Base-by-base conservation (phyloP, 2,888 invertebrate species). In the Onchidella celtica region DNA sequence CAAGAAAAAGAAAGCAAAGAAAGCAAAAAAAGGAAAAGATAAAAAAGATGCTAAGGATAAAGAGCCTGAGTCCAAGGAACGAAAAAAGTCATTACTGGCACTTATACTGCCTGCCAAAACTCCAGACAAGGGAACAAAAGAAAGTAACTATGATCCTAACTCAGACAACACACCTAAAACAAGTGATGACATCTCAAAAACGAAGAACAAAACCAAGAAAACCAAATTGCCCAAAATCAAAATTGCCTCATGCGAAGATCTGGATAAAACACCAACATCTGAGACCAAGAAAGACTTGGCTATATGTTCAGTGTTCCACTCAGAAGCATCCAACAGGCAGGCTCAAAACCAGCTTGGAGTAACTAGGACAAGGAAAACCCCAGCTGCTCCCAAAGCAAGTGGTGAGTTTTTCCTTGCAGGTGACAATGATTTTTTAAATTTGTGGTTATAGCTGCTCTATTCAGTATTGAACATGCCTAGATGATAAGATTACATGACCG, bases 341-440 rank as follows among this genome's bases (percentile, higher is more conserved):
- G 32, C 81, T 32, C 40, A 36, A 63, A 24, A 11, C 38, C 55
- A 9, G 65, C 57, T n/a, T 24, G 32, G 34, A 47, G 70, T 36
- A n/a, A n/a, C 24, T 59, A 3, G 59, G 47, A 6, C 70, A 11
- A 78, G 84, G 47, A 82, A 86, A 65, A 73, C 84, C 82, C 83
- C 85, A 63, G 68, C 88, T 38, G 90, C 90, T 61, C 92, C 92
- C 14, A 92, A 90, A 86, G 92, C 92, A 73, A 90, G 91, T 79
- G 89, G 93, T 93, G 88, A 86, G 89, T 87, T 32, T 1, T 21
- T 27, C 24, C n/a, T 24, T 11, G 6, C 17, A 14, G 24, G 4
- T 61, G 21, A 9, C 24, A 17, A 63, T 55, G n/a, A 27, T 75
- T 36, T 32, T 21, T 9, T 61, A 17, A 63, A 29, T 32, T 32